Base-by-base conservation (phyloP, 2,888 invertebrate species). In the Volucella zonaria region DNA sequence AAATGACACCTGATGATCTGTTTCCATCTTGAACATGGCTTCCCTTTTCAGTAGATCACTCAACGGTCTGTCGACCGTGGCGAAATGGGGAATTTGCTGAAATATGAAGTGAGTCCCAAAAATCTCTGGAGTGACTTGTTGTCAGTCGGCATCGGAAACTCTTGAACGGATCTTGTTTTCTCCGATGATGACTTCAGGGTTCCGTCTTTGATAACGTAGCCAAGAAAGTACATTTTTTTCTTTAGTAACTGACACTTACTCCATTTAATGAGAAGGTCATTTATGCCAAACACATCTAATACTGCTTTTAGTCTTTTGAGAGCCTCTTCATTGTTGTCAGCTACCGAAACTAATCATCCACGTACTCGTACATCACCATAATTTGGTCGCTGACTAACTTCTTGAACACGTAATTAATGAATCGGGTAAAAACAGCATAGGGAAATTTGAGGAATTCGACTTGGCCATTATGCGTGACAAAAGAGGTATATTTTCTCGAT, bases 381-480 rank as follows among this genome's bases (percentile, higher is more conserved):
- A 71, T 75, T 31, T 70, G 75, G 11, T 75, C 59, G 23, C 56
- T 40, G 8, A 87, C 51, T 54, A 86, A 51, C 14, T 80, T 70
- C 11, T 79, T 15, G 23, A 87, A 77, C 15, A 87, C 66, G 18
- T 78, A 56, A n/a, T 40, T 49, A 14, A 87, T 77, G 45, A 59
- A 86, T 6, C 87, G 64, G 3, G 59, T 71, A 40, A 86, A 87
- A 14, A 82, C 78, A 6, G 80, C 80, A 15, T 87, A 88, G 8
- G 87, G 87, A 62, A 87, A 77, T 45, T 59, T 79, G 9, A 61
- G 14, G 59, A 86, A 87, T 54, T 87, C 87, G 58, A 71, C 87
- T 45, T 88, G 88, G 1, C 87, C 87, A 66, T 80, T 68, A 47
- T 82, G 87, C 2, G 88, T 88, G 8, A 88, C 88, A 71, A 87